Percentiles rank a stretch among this genome's conserved stretches.
Conservation (phyloP, 2,888 invertebrate genomes). For the Dendrolimus pini region DNA sequence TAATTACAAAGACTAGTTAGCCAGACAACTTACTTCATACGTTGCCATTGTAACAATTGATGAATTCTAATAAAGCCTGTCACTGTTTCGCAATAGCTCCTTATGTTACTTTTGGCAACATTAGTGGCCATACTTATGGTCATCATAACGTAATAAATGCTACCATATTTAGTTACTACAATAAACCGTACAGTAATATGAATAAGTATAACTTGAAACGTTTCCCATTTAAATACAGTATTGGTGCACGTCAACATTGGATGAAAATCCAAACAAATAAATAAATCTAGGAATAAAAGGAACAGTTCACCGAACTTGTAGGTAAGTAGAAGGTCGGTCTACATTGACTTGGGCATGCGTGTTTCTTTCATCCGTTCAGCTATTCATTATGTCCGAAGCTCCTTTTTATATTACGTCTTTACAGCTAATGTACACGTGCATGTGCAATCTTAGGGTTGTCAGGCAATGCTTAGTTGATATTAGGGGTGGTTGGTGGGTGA, state of each 20-base stretch:
- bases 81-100: constrained; percentile 16
- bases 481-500: constrained; percentile 40
- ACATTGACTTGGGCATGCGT: constrained; percentile 33
- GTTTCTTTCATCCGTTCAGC: constrained; percentile 29
- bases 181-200: too few relatives aligned
- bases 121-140: too few relatives aligned
- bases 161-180: too few relatives aligned
- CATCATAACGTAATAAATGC: too few relatives aligned
- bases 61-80: constrained; percentile 6
- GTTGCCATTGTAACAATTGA: constrained; percentile 8
- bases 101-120: constrained; percentile 1
- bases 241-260: not conserved
- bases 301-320: constrained; percentile 29
- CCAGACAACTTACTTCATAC: constrained; percentile 12
- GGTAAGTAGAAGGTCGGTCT: constrained; percentile 17
- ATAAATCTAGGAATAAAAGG: constrained; percentile 5
- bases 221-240: not conserved
- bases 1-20: constrained; percentile 34
- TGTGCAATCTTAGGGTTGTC: constrained; percentile 42
- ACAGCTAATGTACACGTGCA: constrained; percentile 24
- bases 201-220: too few relatives aligned
- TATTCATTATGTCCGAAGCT: constrained; percentile 20
- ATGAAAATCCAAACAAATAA: constrained; percentile 1
- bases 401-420: constrained; percentile 22
- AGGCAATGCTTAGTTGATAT: constrained; percentile 22